A percentile compares a stretch with the other conserved stretches of the same genome.
Evolutionary conservation across 2,888 invertebrate genomes (phyloP).

Genomic region (Agelastica alni): DNA sequence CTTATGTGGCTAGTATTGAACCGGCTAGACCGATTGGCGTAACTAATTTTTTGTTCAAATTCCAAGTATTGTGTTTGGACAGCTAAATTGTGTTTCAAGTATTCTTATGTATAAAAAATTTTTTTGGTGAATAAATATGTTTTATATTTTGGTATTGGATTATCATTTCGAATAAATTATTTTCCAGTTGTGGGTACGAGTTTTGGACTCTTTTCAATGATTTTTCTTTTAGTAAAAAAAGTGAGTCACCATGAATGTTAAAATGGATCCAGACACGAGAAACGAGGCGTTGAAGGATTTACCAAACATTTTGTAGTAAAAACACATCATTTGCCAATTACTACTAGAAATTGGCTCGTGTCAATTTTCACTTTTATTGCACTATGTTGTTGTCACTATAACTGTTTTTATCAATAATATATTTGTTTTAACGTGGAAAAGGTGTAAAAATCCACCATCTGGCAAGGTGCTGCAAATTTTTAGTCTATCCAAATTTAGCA

Average conservation of each 20-base stretch:
- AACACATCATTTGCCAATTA: neutral
- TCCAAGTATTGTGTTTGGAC: slow-evolving; percentile 34
- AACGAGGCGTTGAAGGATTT: neutral
- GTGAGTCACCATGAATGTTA: slow-evolving; percentile 1
- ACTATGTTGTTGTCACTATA: neutral
- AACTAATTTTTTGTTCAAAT: slow-evolving; percentile 36
- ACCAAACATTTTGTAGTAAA: neutral
- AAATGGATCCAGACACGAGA: no score
- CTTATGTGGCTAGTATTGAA: slow-evolving; percentile 43
- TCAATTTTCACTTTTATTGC: slow-evolving; percentile 18
- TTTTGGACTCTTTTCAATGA: neutral
- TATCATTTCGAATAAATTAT: slow-evolving; percentile 1
- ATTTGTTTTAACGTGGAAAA: neutral
- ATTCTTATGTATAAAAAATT: slow-evolving; percentile 2
- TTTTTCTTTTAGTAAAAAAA: neutral
- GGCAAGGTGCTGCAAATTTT: slow-evolving; percentile 43
- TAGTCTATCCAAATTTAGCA: slow-evolving; percentile 61
- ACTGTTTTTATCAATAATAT: neutral
- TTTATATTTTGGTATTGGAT: neutral
- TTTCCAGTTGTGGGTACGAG: neutral
- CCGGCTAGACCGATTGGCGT: slow-evolving; percentile 37
- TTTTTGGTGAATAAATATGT: neutral
- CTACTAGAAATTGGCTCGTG: slow-evolving; percentile 1
- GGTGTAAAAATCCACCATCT: slow-evolving; percentile 11
- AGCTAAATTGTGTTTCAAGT: slow-evolving; percentile 5